Evolutionary conservation across 2,888 invertebrate species (phyloP), one percentile per base, ranked within the genome.

Genomic region (Mesochorus sp.): DNA sequence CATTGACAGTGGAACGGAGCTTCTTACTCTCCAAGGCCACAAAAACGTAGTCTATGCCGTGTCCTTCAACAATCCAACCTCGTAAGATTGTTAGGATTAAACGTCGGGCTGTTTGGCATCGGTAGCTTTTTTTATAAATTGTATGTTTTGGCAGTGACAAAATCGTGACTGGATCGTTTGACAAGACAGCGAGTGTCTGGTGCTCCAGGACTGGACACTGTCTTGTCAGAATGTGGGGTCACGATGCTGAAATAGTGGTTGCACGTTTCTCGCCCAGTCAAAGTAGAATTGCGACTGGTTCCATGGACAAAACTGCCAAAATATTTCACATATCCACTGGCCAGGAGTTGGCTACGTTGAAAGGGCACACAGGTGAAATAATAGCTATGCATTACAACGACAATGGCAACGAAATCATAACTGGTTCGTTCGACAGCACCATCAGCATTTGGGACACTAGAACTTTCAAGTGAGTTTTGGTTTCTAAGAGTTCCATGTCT

Each of bases 31-130:
- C 37, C 91, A 93, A 31, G 96, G 96, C 14, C 97, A 97, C 85
- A 94, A 94, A 83, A 96, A 96, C 91, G 96, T 96, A 66, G 96
- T 97, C 6, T 96, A 95, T 90, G 94, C 95, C 6, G 96, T 96
- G 39, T 93, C 93, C 53, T 96, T 95, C 90, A 96, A 96, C 90
- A 95, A 95, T 85, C 95, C 96, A 5, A 91, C 92, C 81, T 95
- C 96, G 96, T 96, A 87, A 92, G 92, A 14, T 24, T 4, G 14
- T 8, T 34, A 34, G 14, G 17, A 28, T 0, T 28, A 1, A 17
- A 17, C 34, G 34, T n/a, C n/a, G n/a, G n/a, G n/a, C n/a, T n/a
- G n/a, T n/a, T n/a, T n/a, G n/a, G n/a, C n/a, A 31, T 6, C 2
- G 0, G 4, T 5, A 12, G 17, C 19, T 34, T 4, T n/a, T 55